These are phyloP conservation scores for Aepyceros melampus DNA, from an alignment of 2,113 vertebrate genomes.

Conservation along the genomic window DNA sequence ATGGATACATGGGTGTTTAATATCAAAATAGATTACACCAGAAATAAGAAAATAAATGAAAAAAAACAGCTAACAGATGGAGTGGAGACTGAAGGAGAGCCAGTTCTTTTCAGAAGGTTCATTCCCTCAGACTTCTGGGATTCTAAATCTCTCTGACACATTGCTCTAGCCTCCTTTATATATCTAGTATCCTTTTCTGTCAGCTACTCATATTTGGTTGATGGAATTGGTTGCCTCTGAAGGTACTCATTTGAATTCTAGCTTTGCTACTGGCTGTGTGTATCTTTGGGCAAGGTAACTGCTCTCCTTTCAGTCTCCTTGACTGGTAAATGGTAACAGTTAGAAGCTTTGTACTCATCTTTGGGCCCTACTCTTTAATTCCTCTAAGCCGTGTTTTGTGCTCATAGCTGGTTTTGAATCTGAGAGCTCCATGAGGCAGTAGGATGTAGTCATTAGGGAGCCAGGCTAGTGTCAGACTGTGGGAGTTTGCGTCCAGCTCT, in stretches of 20 bases:
- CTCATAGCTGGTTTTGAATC: background rate
- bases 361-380: background rate
- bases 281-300: background rate
- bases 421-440: background rate
- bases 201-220: background rate
- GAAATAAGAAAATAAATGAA: slow-evolving; percentile 6
- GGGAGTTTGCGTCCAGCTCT: background rate
- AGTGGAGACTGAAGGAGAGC: background rate
- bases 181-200: background rate
- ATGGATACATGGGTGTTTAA: background rate
- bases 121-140: background rate
- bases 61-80: background rate
- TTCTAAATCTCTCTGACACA: background rate
- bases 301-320: background rate
- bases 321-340: background rate
- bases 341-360: background rate
- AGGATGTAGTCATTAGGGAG: background rate
- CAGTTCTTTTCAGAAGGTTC: background rate
- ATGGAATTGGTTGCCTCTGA: background rate
- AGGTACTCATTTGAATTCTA: background rate
- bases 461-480: background rate
- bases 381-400: background rate
- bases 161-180: background rate
- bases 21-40: background rate
- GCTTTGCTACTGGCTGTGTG: background rate